phyloP scores from a whole-genome alignment of 2,113 vertebrate species.

The Ctenodactylus gundi region DNA sequence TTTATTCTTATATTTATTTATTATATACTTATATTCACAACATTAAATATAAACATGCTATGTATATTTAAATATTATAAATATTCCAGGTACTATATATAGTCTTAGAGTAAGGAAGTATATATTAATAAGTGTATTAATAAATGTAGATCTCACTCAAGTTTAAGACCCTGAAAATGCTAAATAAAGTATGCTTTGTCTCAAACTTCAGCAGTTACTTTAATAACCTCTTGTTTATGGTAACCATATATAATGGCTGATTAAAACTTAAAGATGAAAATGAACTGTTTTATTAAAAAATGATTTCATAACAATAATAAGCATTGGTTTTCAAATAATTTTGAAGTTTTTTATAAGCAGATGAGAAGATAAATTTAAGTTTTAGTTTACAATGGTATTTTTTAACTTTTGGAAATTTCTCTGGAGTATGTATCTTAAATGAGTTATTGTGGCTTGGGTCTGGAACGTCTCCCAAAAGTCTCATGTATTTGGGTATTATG shows the following conservation, averaged over 20 bases:
- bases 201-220: neutral
- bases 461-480: too few relatives aligned
- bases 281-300: neutral
- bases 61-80: neutral
- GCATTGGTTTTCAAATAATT: neutral
- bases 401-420: neutral
- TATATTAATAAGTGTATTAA: too few relatives aligned
- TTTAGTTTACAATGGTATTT: neutral
- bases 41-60: neutral
- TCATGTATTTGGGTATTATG: too few relatives aligned
- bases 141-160: neutral
- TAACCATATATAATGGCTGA: neutral
- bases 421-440: too few relatives aligned
- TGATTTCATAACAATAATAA: neutral
- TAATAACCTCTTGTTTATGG: neutral
- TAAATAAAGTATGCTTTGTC: too few relatives aligned
- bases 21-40: neutral
- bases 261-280: neutral
- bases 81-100: too few relatives aligned
- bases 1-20: neutral
- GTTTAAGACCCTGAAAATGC: neutral
- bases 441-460: too few relatives aligned
- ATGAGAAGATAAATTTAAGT: neutral
- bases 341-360: neutral
- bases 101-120: neutral